Evolutionary conservation across 2,113 vertebrate species (phyloP).

Genomic region (Daubentonia madagascariensis): DNA sequence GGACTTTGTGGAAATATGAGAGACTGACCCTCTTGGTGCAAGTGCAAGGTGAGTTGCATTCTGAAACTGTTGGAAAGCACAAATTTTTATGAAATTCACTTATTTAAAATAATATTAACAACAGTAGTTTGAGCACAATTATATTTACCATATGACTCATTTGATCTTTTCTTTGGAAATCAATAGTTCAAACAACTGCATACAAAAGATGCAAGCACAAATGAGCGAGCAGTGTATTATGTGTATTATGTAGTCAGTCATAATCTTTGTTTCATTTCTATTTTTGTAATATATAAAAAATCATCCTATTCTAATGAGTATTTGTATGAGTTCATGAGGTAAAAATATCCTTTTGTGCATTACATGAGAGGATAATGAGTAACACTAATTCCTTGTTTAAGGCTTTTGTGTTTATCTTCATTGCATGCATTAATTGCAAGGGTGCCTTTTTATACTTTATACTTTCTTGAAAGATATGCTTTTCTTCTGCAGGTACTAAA

Average conservation of each 20-base stretch:
- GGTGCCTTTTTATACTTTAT: neutral
- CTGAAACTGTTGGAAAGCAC: neutral
- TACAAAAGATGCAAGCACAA: neutral
- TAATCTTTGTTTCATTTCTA: neutral
- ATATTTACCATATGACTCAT: neutral
- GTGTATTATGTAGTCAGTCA: neutral
- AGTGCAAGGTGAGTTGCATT: neutral
- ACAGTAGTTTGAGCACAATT: neutral
- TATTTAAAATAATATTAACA: neutral
- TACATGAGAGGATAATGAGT: neutral
- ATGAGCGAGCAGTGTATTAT: neutral
- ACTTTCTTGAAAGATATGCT: slow-evolving; percentile 20
- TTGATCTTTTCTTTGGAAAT: neutral
- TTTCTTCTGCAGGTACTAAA: slow-evolving; percentile 11
- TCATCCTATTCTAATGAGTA: neutral
- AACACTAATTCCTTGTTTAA: slow-evolving; percentile 40
- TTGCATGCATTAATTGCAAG: neutral
- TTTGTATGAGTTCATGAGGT: neutral
- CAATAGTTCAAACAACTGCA: neutral
- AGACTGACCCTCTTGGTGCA: neutral
- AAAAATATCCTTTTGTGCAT: neutral
- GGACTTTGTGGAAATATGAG: neutral
- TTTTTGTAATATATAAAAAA: neutral
- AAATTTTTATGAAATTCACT: neutral
- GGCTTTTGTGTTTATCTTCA: slow-evolving; percentile 32